Percentiles rank a stretch among this genome's conserved stretches.
Evolutionary conservation across 2,888 invertebrate species (phyloP).

Genomic region (Ischnura elegans): DNA sequence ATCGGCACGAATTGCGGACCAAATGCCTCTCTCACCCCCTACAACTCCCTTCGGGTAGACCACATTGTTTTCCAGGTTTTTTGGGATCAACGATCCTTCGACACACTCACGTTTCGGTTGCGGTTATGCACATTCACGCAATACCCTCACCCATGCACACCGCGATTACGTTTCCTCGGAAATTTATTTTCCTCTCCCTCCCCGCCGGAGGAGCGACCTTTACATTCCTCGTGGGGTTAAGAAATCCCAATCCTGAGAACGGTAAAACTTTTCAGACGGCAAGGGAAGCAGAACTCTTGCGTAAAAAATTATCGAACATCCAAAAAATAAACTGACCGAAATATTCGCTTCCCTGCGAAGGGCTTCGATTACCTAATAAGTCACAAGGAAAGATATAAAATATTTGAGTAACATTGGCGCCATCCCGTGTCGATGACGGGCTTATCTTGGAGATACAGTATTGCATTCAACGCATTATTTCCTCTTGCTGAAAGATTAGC

Average conservation of each 20-base stretch:
- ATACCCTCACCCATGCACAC: neutral
- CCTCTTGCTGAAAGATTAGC: no score
- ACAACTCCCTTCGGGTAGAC: neutral
- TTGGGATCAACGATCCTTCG: neutral
- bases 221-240: neutral
- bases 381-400: neutral
- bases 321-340: neutral
- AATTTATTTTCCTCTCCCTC: neutral
- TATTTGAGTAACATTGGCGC: neutral
- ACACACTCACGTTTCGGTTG: neutral
- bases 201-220: neutral
- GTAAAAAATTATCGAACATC: neutral
- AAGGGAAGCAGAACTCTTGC: neutral
- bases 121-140: neutral
- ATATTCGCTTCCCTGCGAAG: neutral
- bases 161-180: neutral
- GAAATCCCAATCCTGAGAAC: slow-evolving; percentile 1
- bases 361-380: neutral
- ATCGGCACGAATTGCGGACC: neutral
- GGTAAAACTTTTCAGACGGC: neutral
- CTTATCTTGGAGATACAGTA: neutral
- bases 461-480: no score
- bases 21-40: no score
- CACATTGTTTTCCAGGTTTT: neutral
- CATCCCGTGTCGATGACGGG: neutral